A percentile compares a stretch with the other conserved stretches of the same genome.
Conservation (phyloP, 2,113 vertebrate genomes). For the Sardina pilchardus region DNA sequence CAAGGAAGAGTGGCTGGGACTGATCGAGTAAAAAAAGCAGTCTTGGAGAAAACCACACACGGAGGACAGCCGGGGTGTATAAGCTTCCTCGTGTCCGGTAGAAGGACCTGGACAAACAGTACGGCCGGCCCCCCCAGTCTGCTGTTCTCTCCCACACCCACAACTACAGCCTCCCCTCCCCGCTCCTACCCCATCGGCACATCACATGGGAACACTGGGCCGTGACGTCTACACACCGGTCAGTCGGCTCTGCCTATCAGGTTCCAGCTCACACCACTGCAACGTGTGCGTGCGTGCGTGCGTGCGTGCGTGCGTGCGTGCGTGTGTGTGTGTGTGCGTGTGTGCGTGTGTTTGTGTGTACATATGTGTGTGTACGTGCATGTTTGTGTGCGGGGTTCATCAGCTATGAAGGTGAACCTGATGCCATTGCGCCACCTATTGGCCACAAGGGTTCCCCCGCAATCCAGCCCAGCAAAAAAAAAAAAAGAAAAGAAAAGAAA, state of each 20-base stretch:
- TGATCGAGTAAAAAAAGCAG: background rate
- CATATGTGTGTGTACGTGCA: background rate
- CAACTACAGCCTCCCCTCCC: conserved; percentile 21
- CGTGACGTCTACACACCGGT: background rate
- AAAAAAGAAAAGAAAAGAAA: no score
- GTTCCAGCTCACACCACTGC: background rate
- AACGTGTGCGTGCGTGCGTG: background rate
- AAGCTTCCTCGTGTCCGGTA: background rate
- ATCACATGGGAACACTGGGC: background rate
- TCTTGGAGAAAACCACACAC: background rate
- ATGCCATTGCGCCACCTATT: conserved; percentile 53
- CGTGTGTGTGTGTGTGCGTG: background rate
- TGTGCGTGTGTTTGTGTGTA: background rate
- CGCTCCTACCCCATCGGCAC: background rate
- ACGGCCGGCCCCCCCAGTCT: background rate
- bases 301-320: background rate
- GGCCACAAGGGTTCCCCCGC: background rate
- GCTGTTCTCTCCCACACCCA: background rate
- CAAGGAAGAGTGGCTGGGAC: no score
- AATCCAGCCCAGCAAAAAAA: background rate
- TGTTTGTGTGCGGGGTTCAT: background rate
- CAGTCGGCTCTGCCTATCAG: background rate
- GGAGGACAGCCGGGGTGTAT: background rate
- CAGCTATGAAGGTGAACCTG: background rate
- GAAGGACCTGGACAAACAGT: background rate